These are phyloP conservation scores for Geotrupes spiniger DNA, from an alignment of 2,888 invertebrate species.

Conservation along the genomic window DNA sequence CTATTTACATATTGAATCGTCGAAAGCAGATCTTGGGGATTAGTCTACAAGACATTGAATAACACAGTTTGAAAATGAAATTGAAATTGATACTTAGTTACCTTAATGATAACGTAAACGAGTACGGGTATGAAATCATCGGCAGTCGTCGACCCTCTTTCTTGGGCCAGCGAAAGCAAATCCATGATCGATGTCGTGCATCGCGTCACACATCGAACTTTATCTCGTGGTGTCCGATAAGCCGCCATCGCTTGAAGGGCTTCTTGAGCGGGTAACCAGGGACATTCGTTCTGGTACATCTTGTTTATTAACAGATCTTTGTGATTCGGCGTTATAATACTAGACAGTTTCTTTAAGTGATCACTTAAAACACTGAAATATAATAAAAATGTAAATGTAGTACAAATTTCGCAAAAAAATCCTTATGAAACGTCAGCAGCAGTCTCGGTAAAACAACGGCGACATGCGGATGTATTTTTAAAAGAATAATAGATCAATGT, in stretches of 20 bases:
- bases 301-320: conserved; percentile 79
- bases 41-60: conserved; percentile 76
- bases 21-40: conserved; percentile 90
- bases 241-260: conserved; percentile 85
- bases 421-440: too few species aligned
- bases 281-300: conserved; percentile 85
- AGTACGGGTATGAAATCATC: conserved; percentile 97
- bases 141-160: conserved; percentile 75
- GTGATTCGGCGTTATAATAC: conserved; percentile 73
- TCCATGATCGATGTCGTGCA: conserved; percentile 94
- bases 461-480: too few species aligned
- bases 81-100: too few species aligned
- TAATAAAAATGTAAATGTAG: too few species aligned
- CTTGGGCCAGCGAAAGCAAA: conserved; percentile 81
- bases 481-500: too few species aligned
- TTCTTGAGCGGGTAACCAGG: conserved; percentile 93
- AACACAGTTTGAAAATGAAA: too few species aligned
- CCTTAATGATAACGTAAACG: conserved; percentile 93
- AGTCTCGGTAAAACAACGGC: too few species aligned
- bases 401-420: too few species aligned
- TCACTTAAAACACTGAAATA: conserved; percentile 75
- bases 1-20: conserved; percentile 95
- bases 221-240: conserved; percentile 87
- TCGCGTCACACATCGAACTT: conserved; percentile 73
- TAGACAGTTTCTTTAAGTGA: conserved; percentile 81